Base-by-base conservation (phyloP, 2,113 vertebrate genomes). In the Gasterosteus aculeatus region DNA sequence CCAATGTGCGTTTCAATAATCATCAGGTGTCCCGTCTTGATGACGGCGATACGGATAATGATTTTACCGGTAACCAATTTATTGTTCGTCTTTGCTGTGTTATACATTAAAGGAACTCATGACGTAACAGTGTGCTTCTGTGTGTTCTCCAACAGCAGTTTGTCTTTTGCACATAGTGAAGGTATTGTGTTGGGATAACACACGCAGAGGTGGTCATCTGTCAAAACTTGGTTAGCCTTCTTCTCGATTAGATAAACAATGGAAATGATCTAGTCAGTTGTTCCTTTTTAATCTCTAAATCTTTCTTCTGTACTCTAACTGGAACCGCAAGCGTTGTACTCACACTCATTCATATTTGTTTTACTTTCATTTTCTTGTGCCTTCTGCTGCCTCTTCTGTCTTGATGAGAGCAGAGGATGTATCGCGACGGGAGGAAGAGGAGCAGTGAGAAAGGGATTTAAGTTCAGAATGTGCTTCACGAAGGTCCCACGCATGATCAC, bases 231-330 rank as follows among this genome's bases (percentile, higher is more conserved):
- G 10, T 71, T 81, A 69, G 53, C 72, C 77, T 47, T 77, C 46
- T 26, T 66, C 18, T 65, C 26, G 38, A 69, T 77, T 73, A 62
- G 68, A 62, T 69, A 42, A 69, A 65, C 61, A 68, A 7, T 4
- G 39, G 19, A 64, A 76, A 63, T 60, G 73, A 16, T 74, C 47
- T 61, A 54, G 53, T 76, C 49, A 49, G 38, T 41, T 74, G 1
- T 38, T 31, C 29, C 65, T 73, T 53, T 38, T 87, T 78, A 57
- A 83, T 88, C 78, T 79, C 19, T 39, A 61, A 73, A 77, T 83
- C 56, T 69, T 82, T 77, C 60, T 15, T 70, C 49, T 67, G 61
- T 29, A 56, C 60, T 66, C 26, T 73, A 44, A 80, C 68, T 7
- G 10, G 15, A 14, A 44, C 47, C 10, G 56, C 11, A 14, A 22